A percentile compares a stretch with the other conserved stretches of the same genome.
Evolutionary conservation across 2,888 invertebrate species (phyloP).

Genomic region (Chironomus riparius): DNA sequence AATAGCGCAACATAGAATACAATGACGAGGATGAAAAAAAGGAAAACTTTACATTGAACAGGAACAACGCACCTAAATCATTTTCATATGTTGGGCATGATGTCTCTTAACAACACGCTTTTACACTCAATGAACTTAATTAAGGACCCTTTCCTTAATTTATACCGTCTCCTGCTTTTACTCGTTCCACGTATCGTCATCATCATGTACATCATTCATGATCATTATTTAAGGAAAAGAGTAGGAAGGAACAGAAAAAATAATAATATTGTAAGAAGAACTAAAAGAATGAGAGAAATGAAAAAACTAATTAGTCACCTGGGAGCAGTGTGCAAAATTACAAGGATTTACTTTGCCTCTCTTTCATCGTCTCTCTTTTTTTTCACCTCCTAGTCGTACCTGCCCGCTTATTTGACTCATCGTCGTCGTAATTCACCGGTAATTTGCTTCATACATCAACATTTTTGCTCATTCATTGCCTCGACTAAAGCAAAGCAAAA

Average conservation of each 20-base stretch:
- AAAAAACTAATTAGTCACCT: constrained; percentile 24
- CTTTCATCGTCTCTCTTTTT: no score
- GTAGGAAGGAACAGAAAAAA: no score
- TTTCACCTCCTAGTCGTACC: background rate
- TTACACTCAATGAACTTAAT: constrained; percentile 26
- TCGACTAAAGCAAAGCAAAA: background rate
- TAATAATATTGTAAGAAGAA: background rate
- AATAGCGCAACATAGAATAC: background rate
- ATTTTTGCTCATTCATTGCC: background rate
- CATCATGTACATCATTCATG: no score
- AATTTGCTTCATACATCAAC: constrained; percentile 25
- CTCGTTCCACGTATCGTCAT: background rate
- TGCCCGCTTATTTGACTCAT: background rate
- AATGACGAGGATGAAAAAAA: background rate
- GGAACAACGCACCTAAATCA: constrained; percentile 5
- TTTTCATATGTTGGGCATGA: constrained; percentile 23
- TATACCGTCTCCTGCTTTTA: background rate
- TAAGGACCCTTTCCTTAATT: constrained; percentile 3
- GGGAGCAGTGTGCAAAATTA: constrained; percentile 13
- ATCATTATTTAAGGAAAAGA: no score
- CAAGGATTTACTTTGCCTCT: constrained; percentile 8
- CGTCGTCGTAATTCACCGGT: constrained; percentile 21
- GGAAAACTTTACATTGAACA: background rate
- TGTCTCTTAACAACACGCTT: constrained; percentile 24
- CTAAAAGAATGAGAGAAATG: background rate